Evolutionary conservation across 2,888 invertebrate genomes (phyloP).

Genomic region (Euproctis similis): DNA sequence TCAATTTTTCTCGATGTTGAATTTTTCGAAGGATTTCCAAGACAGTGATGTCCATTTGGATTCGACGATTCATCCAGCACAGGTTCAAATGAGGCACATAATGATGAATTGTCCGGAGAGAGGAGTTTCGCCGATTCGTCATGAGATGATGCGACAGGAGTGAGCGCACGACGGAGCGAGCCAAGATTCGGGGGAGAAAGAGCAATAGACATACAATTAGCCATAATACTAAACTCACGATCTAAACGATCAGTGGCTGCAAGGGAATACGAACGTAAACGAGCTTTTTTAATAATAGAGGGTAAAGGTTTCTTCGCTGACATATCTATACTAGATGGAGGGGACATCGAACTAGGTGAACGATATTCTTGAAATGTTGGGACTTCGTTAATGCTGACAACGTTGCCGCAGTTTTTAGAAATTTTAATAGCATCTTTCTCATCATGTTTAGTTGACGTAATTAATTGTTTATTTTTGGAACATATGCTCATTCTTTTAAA

Average conservation of each 20-base stretch:
- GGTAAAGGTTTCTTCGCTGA: constrained; percentile 45
- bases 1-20: constrained; percentile 26
- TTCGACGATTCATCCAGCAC: constrained; percentile 17
- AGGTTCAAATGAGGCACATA: constrained; percentile 21
- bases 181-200: constrained; percentile 74
- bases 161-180: constrained; percentile 64
- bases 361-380: constrained; percentile 71
- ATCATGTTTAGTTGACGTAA: constrained; percentile 4
- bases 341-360: constrained; percentile 44
- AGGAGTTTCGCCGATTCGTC: no score
- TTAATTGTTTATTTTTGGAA: constrained; percentile 17
- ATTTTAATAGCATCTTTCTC: constrained; percentile 18
- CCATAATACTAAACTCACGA: constrained; percentile 63
- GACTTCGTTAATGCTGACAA: constrained; percentile 70
- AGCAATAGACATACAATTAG: constrained; percentile 77
- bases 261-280: constrained; percentile 50
- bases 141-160: constrained; percentile 58
- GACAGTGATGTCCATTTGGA: constrained; percentile 13
- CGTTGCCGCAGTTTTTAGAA: constrained; percentile 41
- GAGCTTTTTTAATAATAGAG: constrained; percentile 55
- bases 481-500: constrained; percentile 46
- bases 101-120: constrained; percentile 41
- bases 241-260: constrained; percentile 51
- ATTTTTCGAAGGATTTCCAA: constrained; percentile 32
- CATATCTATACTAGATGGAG: constrained; percentile 44